Base-by-base conservation (phyloP, 2,797 vertebrate species). In the Eutrigla gurnardus region DNA sequence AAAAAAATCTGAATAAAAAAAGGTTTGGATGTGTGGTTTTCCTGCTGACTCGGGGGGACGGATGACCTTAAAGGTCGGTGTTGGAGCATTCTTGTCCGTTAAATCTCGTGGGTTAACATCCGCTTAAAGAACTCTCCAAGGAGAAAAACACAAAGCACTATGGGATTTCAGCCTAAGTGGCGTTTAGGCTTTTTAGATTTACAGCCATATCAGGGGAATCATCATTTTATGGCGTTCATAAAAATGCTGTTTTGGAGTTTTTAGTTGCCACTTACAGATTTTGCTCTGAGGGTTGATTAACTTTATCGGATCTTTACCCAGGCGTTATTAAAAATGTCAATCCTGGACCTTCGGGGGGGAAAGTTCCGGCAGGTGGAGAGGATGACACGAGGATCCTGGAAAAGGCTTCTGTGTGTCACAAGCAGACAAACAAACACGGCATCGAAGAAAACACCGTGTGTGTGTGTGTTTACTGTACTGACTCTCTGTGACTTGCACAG, bases 401-500 rank as follows among this genome's bases (percentile, higher is more conserved):
- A 86, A 79, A 83, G 66, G 36, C 60, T 47, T 80, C 35, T 0
- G 35, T 40, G 69, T 73, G 73, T 73, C 61, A 6, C 65, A 79
- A 61, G 75, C 70, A 57, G 25, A 25, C 2, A 25, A 25, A 25
- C 25, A 25, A 25, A 25, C 25, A 25, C 25, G 25, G 25, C 25
- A 25, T 25, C 25, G 25, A 25, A 25, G 25, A 25, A 25, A 25
- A 25, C 25, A 25, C 25, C 25, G 4, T 57, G 36, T 62, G 84
- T 79, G 72, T 70, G 63, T 81, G 82, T 84, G 65, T 87, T 86
- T 88, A 82, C 88, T 86, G 90, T 89, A 86, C 53, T 71, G 76
- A 66, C 65, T 81, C 78, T 65, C 80, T 78, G 65, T 75, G 78
- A 90, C 82, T 89, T 70, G 87, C 87, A 84, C 77, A 86, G 86